Evolutionary conservation across 2,888 invertebrate genomes (phyloP).

Genomic region (Lagria hirta): DNA sequence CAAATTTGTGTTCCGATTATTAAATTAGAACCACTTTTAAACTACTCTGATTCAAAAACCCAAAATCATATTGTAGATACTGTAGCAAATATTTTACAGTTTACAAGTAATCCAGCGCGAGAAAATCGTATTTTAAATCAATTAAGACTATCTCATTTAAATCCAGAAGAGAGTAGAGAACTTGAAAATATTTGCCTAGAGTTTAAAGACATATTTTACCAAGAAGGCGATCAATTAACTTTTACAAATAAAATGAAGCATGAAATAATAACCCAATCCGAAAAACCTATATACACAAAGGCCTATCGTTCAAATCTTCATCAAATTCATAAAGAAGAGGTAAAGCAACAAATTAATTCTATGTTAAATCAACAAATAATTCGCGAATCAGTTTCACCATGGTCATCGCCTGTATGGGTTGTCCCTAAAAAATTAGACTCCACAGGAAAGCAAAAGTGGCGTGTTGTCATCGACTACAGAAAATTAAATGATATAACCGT

Average conservation of each 20-base stretch:
- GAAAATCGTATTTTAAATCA: too few species aligned
- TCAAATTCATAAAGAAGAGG: slow-evolving; percentile 40
- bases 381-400: slow-evolving; percentile 1
- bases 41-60: too few species aligned
- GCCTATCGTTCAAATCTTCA: too few species aligned
- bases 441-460: slow-evolving; percentile 6
- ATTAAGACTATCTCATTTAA: neutral
- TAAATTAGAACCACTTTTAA: too few species aligned
- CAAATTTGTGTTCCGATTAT: too few species aligned
- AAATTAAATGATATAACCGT: slow-evolving; percentile 3
- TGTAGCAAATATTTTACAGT: too few species aligned
- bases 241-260: slow-evolving; percentile 1
- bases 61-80: too few species aligned
- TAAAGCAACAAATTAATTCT: slow-evolving; percentile 39
- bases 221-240: neutral
- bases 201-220: slow-evolving; percentile 3
- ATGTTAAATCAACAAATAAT: slow-evolving; percentile 1
- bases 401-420: slow-evolving; percentile 3
- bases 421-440: slow-evolving; percentile 8
- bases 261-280: too few species aligned
- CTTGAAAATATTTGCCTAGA: slow-evolving; percentile 2
- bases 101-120: too few species aligned
- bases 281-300: too few species aligned
- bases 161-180: neutral
- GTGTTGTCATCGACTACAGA: slow-evolving; percentile 3